Conservation (phyloP, 53 echinoderm and acorn worm genomes). For the Paracentrotus lividus region DNA sequence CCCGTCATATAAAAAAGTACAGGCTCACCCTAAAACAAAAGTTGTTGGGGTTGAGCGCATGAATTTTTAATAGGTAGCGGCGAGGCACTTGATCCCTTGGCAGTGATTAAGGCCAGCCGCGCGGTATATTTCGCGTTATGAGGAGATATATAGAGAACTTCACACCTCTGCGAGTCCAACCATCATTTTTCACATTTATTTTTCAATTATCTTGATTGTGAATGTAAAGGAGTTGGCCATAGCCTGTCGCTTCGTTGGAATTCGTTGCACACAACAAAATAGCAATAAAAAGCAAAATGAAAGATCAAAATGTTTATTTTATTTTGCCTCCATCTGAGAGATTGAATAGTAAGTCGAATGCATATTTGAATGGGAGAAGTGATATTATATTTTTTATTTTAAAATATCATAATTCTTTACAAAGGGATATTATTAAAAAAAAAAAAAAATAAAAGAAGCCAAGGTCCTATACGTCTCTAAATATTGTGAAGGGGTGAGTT, state of each 20-base stretch:
- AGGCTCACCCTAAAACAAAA: conserved; percentile 66
- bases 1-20: conserved; percentile 23
- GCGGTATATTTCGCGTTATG: conserved; percentile 3
- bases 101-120: conserved; percentile 15
- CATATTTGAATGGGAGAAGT: not conserved
- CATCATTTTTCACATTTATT: conserved; percentile 69
- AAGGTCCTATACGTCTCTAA: too few relatives aligned
- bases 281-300: not conserved
- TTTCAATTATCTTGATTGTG: conserved; percentile 62
- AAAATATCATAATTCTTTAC: too few relatives aligned
- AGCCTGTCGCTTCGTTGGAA: not conserved
- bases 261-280: not conserved
- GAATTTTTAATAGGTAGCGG: conserved; percentile 58
- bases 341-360: not conserved
- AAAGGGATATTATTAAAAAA: too few relatives aligned
- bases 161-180: conserved; percentile 41
- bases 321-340: not conserved
- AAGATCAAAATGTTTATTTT: not conserved
- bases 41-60: not conserved
- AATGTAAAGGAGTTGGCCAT: too few relatives aligned
- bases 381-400: too few relatives aligned
- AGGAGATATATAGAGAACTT: not conserved
- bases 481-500: too few relatives aligned
- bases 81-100: conserved; percentile 46
- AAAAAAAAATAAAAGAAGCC: too few relatives aligned